Base-by-base conservation (phyloP, 23 tunicate species). In the Corella eumyota region DNA sequence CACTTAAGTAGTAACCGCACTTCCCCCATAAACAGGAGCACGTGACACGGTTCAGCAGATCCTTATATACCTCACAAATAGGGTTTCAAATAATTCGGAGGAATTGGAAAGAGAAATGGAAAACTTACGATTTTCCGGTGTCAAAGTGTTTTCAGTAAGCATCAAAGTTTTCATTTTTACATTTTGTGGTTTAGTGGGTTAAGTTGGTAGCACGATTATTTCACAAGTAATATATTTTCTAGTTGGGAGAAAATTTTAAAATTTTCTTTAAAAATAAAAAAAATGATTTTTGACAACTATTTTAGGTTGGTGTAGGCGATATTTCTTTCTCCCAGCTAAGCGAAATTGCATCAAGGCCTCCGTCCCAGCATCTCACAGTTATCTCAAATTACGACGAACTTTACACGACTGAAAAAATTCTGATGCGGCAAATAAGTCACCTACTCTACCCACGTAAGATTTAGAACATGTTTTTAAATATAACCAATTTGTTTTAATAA, bases 251-350 rank as follows among this genome's bases (percentile, higher is more conserved):
- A n/a, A n/a, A n/a, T n/a, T n/a, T n/a, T n/a, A n/a, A n/a, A n/a
- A n/a, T n/a, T n/a, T n/a, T n/a, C n/a, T n/a, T n/a, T n/a, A n/a
- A n/a, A n/a, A n/a, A n/a, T n/a, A n/a, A n/a, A n/a, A n/a, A n/a
- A n/a, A n/a, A n/a, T n/a, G n/a, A n/a, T n/a, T n/a, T n/a, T n/a
- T n/a, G n/a, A n/a, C n/a, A n/a, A n/a, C n/a, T n/a, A n/a, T n/a
- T n/a, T n/a, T n/a, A 72, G 78, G 61, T 72, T 44, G 78, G 78
- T 6, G 50, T 72, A 26, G 80, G 80, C 29, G n/a, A n/a, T n/a
- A n/a, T n/a, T n/a, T n/a, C n/a, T n/a, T n/a, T n/a, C n/a, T n/a
- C 64, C 36, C 31, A 63, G 40, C 64, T 74, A 1, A 32, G 37
- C 22, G 20, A 30, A 25, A 64, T 64, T 64, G 80, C 70, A 29